These are phyloP conservation scores for Amia ocellicauda DNA, from an alignment of 2,113 vertebrate species.

Conservation along the genomic window DNA sequence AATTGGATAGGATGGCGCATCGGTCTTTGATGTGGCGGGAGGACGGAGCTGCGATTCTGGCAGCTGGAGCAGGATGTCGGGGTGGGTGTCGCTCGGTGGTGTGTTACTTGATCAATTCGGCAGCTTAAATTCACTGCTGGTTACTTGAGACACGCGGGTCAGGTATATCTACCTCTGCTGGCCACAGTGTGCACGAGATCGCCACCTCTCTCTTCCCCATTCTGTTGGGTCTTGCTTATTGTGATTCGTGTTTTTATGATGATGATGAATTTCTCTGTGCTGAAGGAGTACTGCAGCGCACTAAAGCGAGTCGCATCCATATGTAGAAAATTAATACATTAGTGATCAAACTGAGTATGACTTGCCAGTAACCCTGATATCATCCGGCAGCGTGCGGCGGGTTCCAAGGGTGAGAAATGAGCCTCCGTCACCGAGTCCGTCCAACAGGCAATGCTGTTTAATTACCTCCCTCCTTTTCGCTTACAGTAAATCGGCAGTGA, in stretches of 20 bases:
- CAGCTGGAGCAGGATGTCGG: conserved; percentile 33
- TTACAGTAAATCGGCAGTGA: too few relatives aligned
- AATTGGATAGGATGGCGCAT: too few relatives aligned
- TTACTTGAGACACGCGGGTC: not conserved
- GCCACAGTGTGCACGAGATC: not conserved
- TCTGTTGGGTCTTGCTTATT: not conserved
- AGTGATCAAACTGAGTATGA: not conserved
- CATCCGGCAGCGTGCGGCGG: not conserved
- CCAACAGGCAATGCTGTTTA: not conserved
- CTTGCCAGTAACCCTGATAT: conserved; percentile 4
- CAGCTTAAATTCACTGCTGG: too few relatives aligned
- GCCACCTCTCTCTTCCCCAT: not conserved
- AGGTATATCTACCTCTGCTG: conserved; percentile 2
- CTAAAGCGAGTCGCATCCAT: not conserved
- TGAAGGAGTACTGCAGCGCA: not conserved
- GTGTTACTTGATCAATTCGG: too few relatives aligned
- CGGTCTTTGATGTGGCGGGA: too few relatives aligned
- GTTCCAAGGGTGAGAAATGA: not conserved
- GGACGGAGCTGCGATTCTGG: not conserved
- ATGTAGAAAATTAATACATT: not conserved
- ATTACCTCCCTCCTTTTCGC: too few relatives aligned
- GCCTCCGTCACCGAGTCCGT: not conserved
- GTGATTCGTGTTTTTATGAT: too few relatives aligned
- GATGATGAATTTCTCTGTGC: too few relatives aligned
- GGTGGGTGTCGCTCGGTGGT: too few relatives aligned